These are phyloP conservation scores for Nyctereutes procyonoides DNA, from an alignment of 2,113 vertebrate species.

Conservation along the genomic window DNA sequence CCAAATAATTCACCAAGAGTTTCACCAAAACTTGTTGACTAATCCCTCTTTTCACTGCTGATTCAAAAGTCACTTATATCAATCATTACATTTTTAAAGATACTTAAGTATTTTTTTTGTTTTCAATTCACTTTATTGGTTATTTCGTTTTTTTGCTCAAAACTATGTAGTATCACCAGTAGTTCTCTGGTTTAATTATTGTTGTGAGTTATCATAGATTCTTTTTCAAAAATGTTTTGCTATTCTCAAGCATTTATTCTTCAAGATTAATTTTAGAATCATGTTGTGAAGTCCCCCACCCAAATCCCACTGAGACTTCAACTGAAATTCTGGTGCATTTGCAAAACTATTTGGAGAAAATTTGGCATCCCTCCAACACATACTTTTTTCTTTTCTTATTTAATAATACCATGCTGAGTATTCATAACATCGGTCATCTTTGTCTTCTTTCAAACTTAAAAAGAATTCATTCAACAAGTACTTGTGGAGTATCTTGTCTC, in stretches of 20 bases:
- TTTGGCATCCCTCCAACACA: slow-evolving; percentile 6
- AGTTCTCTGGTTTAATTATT: neutral
- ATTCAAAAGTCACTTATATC: slow-evolving; percentile 24
- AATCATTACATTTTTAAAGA: slow-evolving; percentile 22
- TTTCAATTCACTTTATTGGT: neutral
- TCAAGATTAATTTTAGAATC: slow-evolving; percentile 31
- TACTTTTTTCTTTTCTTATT: neutral
- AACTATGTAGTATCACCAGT: neutral
- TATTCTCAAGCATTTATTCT: slow-evolving; percentile 17
- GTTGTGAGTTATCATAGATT: neutral
- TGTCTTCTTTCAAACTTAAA: slow-evolving; percentile 44
- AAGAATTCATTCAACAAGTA: slow-evolving; percentile 13
- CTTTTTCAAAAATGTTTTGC: slow-evolving; percentile 19
- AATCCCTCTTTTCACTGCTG: neutral
- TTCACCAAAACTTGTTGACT: neutral
- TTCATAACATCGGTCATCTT: neutral
- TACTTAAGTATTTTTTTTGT: neutral
- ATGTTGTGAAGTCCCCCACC: neutral
- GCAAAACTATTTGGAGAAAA: slow-evolving; percentile 49
- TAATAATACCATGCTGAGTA: neutral
- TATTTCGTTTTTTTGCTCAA: neutral
- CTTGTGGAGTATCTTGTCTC: neutral
- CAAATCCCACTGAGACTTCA: slow-evolving; percentile 35
- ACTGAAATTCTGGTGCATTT: slow-evolving; percentile 16
- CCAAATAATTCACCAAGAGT: neutral